A percentile compares a stretch with the other conserved stretches of the same genome.
Conservation (phyloP, 2,797 vertebrate species). For the Cossypha heuglini region DNA sequence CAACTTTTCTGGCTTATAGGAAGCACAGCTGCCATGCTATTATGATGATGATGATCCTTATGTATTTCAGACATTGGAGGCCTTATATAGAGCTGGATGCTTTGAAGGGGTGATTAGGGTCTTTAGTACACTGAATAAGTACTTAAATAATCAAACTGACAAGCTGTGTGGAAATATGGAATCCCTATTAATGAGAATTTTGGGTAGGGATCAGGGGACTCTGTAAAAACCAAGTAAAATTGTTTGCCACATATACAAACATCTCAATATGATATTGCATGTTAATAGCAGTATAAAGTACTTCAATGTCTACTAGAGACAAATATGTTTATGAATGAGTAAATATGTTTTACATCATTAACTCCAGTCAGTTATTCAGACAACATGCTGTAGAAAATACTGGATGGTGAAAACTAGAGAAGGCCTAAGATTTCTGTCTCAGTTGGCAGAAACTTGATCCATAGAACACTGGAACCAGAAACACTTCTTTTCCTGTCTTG, state of each 20-base stretch:
- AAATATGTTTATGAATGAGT: not conserved
- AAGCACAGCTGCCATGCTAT: conserved; percentile 70
- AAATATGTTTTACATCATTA: not conserved
- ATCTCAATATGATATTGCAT: not conserved
- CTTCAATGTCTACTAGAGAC: not conserved
- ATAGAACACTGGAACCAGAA: not conserved
- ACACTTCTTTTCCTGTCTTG: not conserved
- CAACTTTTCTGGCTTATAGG: conserved; percentile 70
- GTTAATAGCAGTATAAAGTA: not conserved
- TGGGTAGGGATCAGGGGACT: not conserved
- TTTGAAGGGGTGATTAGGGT: conserved; percentile 68
- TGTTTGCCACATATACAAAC: not conserved
- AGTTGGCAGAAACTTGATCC: not conserved
- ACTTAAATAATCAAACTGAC: conserved; percentile 73
- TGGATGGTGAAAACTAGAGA: not conserved
- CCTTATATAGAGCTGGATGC: conserved; percentile 54
- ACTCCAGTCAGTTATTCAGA: not conserved
- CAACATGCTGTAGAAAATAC: not conserved
- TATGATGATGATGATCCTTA: conserved; percentile 56
- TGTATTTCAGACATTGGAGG: conserved; percentile 61
- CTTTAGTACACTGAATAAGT: conserved; percentile 66
- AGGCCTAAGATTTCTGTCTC: not conserved
- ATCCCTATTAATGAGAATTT: conserved; percentile 70
- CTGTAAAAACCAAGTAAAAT: not conserved
- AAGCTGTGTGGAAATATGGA: conserved; percentile 74